A percentile compares a stretch with the other conserved stretches of the same genome.
These are phyloP conservation scores for Antheraea assamensis DNA, from an alignment of 2,888 invertebrate species.

Conservation along the genomic window DNA sequence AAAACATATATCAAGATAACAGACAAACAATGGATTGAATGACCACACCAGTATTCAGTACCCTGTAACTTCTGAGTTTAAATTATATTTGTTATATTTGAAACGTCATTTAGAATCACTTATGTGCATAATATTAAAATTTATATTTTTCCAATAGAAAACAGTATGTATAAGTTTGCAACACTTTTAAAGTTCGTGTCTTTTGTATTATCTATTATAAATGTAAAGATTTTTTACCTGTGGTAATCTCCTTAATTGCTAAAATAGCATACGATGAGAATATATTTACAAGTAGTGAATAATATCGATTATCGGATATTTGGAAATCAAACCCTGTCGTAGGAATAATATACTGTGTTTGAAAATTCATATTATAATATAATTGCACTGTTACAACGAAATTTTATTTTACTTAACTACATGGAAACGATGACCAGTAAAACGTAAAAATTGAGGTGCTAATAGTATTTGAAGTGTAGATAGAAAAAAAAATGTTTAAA, in stretches of 20 bases:
- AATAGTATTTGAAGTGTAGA: slow-evolving; percentile 42
- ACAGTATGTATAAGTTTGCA: background rate
- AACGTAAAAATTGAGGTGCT: slow-evolving; percentile 48
- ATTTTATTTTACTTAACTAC: slow-evolving; percentile 13
- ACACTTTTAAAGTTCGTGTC: background rate
- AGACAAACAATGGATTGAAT: background rate
- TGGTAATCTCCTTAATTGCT: slow-evolving; percentile 82
- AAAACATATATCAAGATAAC: background rate
- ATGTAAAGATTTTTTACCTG: slow-evolving; percentile 60
- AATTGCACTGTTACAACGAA: slow-evolving; percentile 14
- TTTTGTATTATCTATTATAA: slow-evolving; percentile 13
- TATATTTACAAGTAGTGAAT: slow-evolving; percentile 23
- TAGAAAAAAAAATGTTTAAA: slow-evolving; percentile 30
- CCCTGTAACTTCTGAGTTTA: background rate
- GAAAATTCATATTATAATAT: background rate
- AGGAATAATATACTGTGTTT: background rate
- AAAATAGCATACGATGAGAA: slow-evolving; percentile 67
- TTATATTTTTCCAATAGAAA: no score
- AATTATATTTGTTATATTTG: background rate
- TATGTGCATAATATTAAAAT: background rate
- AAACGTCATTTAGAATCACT: background rate
- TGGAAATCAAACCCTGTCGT: background rate
- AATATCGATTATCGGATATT: slow-evolving; percentile 13
- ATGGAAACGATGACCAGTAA: slow-evolving; percentile 9
- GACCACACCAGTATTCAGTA: background rate